A percentile compares a stretch with the other conserved stretches of the same genome.
Conservation (phyloP, 2,888 invertebrate genomes). For the Hydrotaea diabolus region DNA sequence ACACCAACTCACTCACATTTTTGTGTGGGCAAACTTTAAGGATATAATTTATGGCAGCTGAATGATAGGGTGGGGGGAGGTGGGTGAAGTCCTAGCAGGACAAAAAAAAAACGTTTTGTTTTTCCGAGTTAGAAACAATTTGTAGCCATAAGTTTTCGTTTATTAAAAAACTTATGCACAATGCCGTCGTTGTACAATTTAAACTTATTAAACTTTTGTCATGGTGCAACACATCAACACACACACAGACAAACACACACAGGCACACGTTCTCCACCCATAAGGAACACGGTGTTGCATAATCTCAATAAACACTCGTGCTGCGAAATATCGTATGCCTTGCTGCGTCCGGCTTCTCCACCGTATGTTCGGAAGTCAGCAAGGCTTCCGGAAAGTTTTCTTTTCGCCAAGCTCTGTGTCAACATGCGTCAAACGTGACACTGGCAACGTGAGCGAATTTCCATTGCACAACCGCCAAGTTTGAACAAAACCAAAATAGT, state of each 20-base stretch:
- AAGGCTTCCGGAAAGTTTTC: constrained; percentile 63
- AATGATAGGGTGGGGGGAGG: neutral
- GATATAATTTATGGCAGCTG: neutral
- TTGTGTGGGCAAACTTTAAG: neutral
- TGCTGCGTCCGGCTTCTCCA: constrained; percentile 7
- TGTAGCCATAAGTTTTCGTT: constrained; percentile 59
- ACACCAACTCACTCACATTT: neutral
- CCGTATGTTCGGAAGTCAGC: constrained; percentile 48
- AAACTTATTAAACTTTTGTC: constrained; percentile 64
- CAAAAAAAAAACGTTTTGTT: constrained; percentile 7
- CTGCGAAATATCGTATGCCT: constrained; percentile 50
- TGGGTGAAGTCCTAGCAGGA: neutral
- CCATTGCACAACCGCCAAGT: constrained; percentile 40
- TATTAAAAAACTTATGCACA: constrained; percentile 65
- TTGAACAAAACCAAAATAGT: constrained; percentile 27
- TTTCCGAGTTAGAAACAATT: constrained; percentile 50
- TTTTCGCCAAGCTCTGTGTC: constrained; percentile 64
- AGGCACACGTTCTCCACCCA: neutral
- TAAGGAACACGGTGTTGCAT: constrained; percentile 41
- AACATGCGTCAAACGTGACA: constrained; percentile 68
- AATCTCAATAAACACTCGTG: constrained; percentile 61
- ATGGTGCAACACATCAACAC: constrained; percentile 44
- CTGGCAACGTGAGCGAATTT: constrained; percentile 57
- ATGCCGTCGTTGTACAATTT: constrained; percentile 59
- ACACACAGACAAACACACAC: too few relatives aligned